Evolutionary conservation across 2,113 vertebrate species (phyloP), one percentile per base, ranked within the genome.

Genomic region (Isichthys henryi): DNA sequence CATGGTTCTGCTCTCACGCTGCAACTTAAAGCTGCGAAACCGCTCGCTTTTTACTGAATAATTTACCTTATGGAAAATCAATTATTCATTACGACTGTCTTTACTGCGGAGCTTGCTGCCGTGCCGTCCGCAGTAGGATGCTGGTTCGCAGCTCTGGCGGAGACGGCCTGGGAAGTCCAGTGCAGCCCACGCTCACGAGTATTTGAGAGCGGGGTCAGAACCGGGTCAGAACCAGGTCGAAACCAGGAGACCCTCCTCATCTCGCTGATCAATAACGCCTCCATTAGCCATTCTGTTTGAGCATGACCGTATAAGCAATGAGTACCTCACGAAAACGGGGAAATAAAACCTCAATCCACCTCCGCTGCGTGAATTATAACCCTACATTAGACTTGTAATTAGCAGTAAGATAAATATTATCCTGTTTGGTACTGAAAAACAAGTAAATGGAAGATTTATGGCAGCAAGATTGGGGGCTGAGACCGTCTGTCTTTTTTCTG

Each of bases 31-130:
- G 46, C 62, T 48, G 80, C 35, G 6, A 62, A 89, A 46, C 56
- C 19, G 23, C 43, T 77, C 15, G 21, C 48, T 87, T 62, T 87
- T 86, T 86, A 39, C 35, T 89, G 46, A 66, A 53, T 50, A n/a
- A 70, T 86, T 66, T 46, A 89, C 74, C 66, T 86, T 19, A 43
- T 86, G 9, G 49, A 86, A 89, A 43, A 89, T 89, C 88, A 58
- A 89, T 89, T 84, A 89, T 89, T 83, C 17, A 89, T 89, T 27
- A 27, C 5, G n/a, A 50, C 35, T 5, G 11, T 85, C 52, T 58
- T 58, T 58, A 56, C 77, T 19, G 35, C 86, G n/a, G 43, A 1
- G 39, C 52, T 7, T 45, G 52, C 43, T 45, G 52, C 35, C 31
- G 35, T 21, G 4, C 9, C 19, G 10, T 43, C 52, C 15, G 15